Conservation (phyloP, 2,888 invertebrate species). For the Sphecodes monilicornis region DNA sequence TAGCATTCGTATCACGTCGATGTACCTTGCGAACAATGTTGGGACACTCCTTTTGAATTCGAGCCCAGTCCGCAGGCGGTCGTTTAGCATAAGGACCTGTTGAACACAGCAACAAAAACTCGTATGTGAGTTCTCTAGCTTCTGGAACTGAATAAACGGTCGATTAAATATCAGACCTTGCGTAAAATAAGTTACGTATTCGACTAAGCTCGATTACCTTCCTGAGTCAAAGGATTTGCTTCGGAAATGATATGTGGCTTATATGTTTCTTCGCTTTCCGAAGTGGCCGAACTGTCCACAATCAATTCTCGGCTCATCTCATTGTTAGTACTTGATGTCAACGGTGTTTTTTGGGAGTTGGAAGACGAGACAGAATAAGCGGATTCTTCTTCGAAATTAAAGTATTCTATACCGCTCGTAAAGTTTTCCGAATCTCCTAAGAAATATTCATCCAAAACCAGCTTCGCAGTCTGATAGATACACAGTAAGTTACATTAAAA, state of each 20-base stretch:
- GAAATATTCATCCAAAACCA: conserved; percentile 95
- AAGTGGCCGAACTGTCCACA: conserved; percentile 77
- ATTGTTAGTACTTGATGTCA: conserved; percentile 67
- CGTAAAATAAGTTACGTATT: not conserved
- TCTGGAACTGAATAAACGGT: conserved; percentile 68
- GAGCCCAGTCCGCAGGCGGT: conserved; percentile 86
- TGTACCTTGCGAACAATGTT: conserved; percentile 86
- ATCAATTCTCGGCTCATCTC: conserved; percentile 74
- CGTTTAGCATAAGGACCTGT: conserved; percentile 86
- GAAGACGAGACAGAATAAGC: conserved; percentile 64
- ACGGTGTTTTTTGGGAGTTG: conserved; percentile 67
- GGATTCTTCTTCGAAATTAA: conserved; percentile 81
- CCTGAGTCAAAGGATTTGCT: conserved; percentile 59
- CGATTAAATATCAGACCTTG: not conserved
- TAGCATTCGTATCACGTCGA: conserved; percentile 73
- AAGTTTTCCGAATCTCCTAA: conserved; percentile 79
- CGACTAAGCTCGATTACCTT: conserved; percentile 64
- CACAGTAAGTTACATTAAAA: conserved; percentile 23
- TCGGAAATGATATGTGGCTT: conserved; percentile 74
- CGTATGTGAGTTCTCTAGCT: conserved; percentile 82
- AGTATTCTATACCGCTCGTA: conserved; percentile 79
- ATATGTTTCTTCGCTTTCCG: conserved; percentile 80
- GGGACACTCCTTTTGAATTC: conserved; percentile 85
- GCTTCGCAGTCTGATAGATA: conserved; percentile 90
- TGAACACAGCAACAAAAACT: conserved; percentile 86